phyloP scores from a whole-genome alignment of 2,888 invertebrate genomes.

The Pristionchus maxplancki region DNA sequence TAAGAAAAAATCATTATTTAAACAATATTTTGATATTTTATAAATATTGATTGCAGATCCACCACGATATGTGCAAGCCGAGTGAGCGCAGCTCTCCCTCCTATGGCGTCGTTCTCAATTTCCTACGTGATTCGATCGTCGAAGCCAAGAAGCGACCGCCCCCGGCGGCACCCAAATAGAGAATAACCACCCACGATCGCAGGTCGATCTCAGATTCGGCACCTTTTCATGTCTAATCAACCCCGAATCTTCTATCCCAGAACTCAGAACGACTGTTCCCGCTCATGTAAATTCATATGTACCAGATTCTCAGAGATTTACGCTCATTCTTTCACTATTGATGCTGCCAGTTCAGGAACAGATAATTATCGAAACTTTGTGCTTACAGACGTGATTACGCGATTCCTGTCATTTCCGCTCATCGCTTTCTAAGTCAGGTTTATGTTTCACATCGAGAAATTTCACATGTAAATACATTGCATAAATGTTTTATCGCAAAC shows the following conservation, averaged over 20 bases:
- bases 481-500: constrained; percentile 9
- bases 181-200: not conserved
- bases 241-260: too few relatives aligned
- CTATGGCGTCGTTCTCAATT: constrained; percentile 71
- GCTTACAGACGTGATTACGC: not conserved
- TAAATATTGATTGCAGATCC: constrained; percentile 55
- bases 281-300: not conserved
- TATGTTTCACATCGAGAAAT: not conserved
- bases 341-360: not conserved
- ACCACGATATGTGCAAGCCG: constrained; percentile 73
- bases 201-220: not conserved
- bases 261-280: too few relatives aligned
- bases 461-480: not conserved
- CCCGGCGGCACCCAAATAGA: not conserved
- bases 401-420: constrained; percentile 29
- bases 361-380: not conserved
- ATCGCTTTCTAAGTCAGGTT: constrained; percentile 25
- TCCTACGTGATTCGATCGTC: constrained; percentile 63
- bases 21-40: constrained; percentile 48
- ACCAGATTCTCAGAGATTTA: not conserved
- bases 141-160: constrained; percentile 45
- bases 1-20: not conserved
- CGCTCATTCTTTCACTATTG: not conserved
- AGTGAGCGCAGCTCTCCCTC: constrained; percentile 63
- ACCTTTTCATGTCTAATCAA: too few relatives aligned